These are phyloP conservation scores for Catajapyx aquilonaris DNA, from an alignment of 1,140 invertebrate genomes.

Conservation along the genomic window DNA sequence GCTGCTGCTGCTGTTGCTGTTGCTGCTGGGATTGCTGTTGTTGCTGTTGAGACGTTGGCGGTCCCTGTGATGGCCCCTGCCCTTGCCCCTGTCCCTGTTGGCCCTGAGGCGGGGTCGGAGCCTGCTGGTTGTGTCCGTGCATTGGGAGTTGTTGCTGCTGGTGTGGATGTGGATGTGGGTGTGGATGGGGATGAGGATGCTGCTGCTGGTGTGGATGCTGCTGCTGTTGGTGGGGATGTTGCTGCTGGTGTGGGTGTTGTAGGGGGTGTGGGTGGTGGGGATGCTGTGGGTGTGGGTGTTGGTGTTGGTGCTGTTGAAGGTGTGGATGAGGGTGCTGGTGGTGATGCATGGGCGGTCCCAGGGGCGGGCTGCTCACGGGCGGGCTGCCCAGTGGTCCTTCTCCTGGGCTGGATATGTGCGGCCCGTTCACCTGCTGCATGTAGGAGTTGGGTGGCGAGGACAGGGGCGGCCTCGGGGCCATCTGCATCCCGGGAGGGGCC, in stretches of 20 bases:
- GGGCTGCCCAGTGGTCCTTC: constrained; percentile 9
- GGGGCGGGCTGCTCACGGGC: not conserved
- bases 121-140: constrained; percentile 20
- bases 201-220: constrained; percentile 21
- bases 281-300: constrained; percentile 8
- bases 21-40: constrained; percentile 13
- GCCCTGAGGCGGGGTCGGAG: constrained; percentile 21
- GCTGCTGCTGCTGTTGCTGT: constrained; percentile 22
- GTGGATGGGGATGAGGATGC: no score
- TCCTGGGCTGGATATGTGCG: constrained; percentile 1
- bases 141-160: constrained; percentile 20
- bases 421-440: constrained; percentile 14
- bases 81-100: constrained; percentile 15
- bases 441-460: constrained; percentile 13
- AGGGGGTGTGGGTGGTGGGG: constrained; percentile 10
- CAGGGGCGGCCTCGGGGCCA: constrained; percentile 15
- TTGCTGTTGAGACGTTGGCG: constrained; percentile 4
- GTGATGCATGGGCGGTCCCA: no score
- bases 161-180: constrained; percentile 22
- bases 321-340: constrained; percentile 6
- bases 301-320: constrained; percentile 14
- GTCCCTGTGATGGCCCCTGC: not conserved
- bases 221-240: constrained; percentile 19
- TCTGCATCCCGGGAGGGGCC: constrained; percentile 17
- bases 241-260: constrained; percentile 21